These are phyloP conservation scores for Lasioglossum figueresi DNA, from an alignment of 2,888 invertebrate species.

Conservation along the genomic window DNA sequence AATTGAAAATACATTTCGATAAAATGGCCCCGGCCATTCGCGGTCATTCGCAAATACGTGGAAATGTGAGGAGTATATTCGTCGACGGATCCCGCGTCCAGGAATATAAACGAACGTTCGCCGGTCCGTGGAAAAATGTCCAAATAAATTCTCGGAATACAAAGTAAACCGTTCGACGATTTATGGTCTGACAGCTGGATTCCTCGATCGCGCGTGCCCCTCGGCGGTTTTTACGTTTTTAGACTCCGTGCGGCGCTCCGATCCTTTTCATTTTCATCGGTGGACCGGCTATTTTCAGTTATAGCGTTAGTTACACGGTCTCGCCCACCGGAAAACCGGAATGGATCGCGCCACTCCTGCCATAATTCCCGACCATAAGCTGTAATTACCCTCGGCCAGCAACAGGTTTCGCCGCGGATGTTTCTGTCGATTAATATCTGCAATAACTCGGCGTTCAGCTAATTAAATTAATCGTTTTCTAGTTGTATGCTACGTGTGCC, in stretches of 20 bases:
- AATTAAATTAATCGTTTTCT: neutral
- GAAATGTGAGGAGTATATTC: neutral
- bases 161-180: slow-evolving; percentile 51
- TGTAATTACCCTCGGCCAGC: neutral
- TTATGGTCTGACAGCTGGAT: slow-evolving; percentile 58
- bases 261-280: slow-evolving; percentile 21
- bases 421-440: neutral
- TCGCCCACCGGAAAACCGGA: neutral
- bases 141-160: slow-evolving; percentile 57
- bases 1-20: slow-evolving; percentile 7
- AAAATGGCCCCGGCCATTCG: neutral
- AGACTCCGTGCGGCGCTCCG: slow-evolving; percentile 20
- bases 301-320: neutral
- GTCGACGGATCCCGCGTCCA: neutral
- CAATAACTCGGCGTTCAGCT: neutral
- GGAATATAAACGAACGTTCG: slow-evolving; percentile 19
- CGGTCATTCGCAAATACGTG: neutral
- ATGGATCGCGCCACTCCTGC: neutral
- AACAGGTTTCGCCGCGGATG: neutral
- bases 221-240: slow-evolving; percentile 43
- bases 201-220: slow-evolving; percentile 44
- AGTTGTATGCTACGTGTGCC: neutral
- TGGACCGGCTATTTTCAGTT: slow-evolving; percentile 13
- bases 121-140: slow-evolving; percentile 33
- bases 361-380: neutral